Conservation (phyloP, 2,797 vertebrate genomes). For the Pachyuromys duprasi region DNA sequence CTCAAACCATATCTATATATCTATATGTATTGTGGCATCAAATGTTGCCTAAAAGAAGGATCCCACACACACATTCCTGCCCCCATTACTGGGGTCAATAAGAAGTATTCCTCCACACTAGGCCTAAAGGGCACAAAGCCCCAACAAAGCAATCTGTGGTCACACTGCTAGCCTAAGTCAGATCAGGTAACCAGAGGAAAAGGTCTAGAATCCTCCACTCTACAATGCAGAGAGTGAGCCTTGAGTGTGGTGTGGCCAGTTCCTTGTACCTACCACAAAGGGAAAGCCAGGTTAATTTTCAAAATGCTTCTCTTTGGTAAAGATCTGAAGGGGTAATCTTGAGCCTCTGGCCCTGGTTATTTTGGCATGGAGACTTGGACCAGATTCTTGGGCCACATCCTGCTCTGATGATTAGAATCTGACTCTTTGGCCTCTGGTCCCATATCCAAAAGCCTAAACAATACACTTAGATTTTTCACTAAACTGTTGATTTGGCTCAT, state of each 20-base stretch:
- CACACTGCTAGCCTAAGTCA: not conserved
- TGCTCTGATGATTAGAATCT: conserved; percentile 31
- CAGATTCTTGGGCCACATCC: not conserved
- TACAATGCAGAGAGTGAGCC: not conserved
- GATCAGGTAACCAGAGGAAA: not conserved
- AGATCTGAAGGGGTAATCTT: conserved; percentile 44
- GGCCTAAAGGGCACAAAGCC: not conserved
- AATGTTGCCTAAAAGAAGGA: not conserved
- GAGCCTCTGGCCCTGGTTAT: not conserved
- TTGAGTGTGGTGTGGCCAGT: not conserved
- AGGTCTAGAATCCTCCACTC: not conserved
- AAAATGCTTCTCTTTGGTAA: not conserved
- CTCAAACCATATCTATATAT: not conserved
- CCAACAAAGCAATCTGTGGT: not conserved
- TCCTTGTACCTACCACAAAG: not conserved
- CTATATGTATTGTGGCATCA: no score
- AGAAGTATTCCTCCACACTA: no score
- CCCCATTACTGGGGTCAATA: no score
- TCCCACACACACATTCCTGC: no score
- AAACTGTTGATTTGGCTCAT: not conserved
- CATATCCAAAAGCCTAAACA: conserved; percentile 22
- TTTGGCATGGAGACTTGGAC: not conserved
- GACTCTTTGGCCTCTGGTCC: conserved; percentile 2
- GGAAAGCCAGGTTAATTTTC: conserved; percentile 11
- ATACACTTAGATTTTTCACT: not conserved